phyloP scores from a whole-genome alignment of 2,113 vertebrate genomes.

The Menidia beryllina region DNA sequence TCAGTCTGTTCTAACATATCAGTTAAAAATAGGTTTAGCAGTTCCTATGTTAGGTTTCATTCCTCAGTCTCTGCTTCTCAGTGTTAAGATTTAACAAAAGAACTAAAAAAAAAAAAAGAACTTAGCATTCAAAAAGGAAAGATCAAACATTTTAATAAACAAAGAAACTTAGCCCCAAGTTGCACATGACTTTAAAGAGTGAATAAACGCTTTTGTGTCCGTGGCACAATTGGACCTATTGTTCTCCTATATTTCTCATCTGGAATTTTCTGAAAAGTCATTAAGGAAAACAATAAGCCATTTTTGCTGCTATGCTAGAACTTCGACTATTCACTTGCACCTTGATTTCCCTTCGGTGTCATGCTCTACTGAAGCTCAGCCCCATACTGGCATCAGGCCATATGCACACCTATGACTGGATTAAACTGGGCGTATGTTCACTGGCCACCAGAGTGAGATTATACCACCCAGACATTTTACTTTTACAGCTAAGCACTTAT shows the following conservation, averaged over 20 bases:
- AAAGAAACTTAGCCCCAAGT: not conserved
- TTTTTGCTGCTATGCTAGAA: slow-evolving; percentile 41
- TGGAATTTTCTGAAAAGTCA: slow-evolving; percentile 24
- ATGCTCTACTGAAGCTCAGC: slow-evolving; percentile 36
- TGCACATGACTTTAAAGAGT: not conserved
- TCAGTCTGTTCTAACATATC: too few relatives aligned
- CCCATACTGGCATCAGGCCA: slow-evolving; percentile 21
- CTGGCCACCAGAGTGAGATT: slow-evolving; percentile 65
- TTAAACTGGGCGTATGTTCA: slow-evolving; percentile 62
- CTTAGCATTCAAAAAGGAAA: not conserved
- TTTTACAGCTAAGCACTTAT: slow-evolving; percentile 70
- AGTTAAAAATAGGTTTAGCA: too few relatives aligned
- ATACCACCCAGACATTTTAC: slow-evolving; percentile 25
- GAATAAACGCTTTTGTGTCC: too few relatives aligned
- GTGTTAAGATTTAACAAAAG: too few relatives aligned
- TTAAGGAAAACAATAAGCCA: slow-evolving; percentile 49
- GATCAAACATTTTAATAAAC: not conserved
- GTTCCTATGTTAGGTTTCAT: too few relatives aligned
- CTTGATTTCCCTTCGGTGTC: slow-evolving; percentile 65
- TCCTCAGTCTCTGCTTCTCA: too few relatives aligned
- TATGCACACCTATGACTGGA: slow-evolving; percentile 61
- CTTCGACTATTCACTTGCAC: slow-evolving; percentile 9
- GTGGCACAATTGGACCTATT: too few relatives aligned
- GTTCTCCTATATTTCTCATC: not conserved
- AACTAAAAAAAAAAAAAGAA: not conserved